Evolutionary conservation across 2,797 vertebrate species (phyloP), one percentile per base, ranked within the genome.

Genomic region (Enteromius afrohamiltoni): DNA sequence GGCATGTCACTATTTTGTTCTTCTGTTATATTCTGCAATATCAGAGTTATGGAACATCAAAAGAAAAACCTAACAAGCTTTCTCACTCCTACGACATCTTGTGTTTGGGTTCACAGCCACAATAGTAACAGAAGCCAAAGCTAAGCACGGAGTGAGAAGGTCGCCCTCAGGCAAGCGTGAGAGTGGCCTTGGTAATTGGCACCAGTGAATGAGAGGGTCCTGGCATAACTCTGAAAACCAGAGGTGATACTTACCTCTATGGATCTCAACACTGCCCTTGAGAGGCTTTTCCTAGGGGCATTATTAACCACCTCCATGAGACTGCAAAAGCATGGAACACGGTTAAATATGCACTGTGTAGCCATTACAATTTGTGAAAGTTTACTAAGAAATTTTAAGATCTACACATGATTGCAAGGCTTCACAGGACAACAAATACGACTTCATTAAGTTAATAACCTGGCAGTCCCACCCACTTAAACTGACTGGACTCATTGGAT

Each of bases 161-260:
- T 75, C 2, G 77, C 80, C 86, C 85, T 62, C 29, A 49, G 87
- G 91, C 82, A 69, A 78, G 40, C 5, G 60, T 23, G 82, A 87
- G 47, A 77, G 58, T 55, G 51, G 86, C 64, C 47, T 60, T 53
- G 85, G 47, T 90, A 90, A 92, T 88, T 90, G 83, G 88, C 87
- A 77, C 90, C 90, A 87, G 85, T 90, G 87, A 87, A 73, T 78
- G 17, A 85, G 89, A 86, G 83, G 88, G 85, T 77, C 77, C 70
- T 70, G 53, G 71, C 55, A 49, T 34, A 65, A 71, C 29, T 73
- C 51, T 68, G 6, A 73, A 62, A 76, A 16, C 31, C 17, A 68
- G 69, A 73, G 58, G 40, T 79, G 60, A 55, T 47, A 70, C 14
- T 68, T 80, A 75, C 58, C 70, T 71, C 45, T 40, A 10, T 74